These are phyloP conservation scores for Heliconius sara DNA, from an alignment of 2,888 invertebrate species.

Conservation along the genomic window DNA sequence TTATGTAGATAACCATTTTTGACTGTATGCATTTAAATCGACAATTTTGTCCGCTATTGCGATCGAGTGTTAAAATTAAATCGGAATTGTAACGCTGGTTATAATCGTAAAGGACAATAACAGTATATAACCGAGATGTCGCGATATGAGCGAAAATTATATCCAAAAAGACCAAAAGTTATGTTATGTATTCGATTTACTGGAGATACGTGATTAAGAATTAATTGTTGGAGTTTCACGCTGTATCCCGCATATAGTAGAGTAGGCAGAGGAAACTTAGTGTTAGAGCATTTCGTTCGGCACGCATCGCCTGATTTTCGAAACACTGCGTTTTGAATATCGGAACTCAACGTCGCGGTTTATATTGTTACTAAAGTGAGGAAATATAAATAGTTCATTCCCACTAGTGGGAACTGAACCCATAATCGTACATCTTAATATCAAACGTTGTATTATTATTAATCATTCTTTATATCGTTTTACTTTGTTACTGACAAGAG, in stretches of 20 bases:
- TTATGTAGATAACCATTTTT: neutral
- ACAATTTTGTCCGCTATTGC: constrained; percentile 15
- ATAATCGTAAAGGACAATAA: constrained; percentile 59
- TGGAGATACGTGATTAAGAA: neutral
- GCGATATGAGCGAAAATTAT: constrained; percentile 25
- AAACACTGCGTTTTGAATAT: too few species aligned
- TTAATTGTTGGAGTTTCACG: neutral
- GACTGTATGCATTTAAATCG: constrained; percentile 38
- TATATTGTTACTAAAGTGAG: neutral
- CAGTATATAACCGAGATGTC: constrained; percentile 47
- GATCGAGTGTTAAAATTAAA: constrained; percentile 49
- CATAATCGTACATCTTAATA: too few species aligned
- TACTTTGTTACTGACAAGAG: too few species aligned
- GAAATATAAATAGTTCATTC: neutral
- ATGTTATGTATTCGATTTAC: neutral
- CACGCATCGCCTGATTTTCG: neutral
- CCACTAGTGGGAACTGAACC: too few species aligned
- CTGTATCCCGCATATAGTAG: neutral
- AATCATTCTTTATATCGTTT: too few species aligned
- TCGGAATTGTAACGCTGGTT: constrained; percentile 48
- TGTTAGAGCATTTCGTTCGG: neutral
- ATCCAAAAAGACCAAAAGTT: constrained; percentile 10
- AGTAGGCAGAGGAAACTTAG: neutral
- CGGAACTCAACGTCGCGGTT: neutral
- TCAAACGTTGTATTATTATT: too few species aligned